phyloP scores from a whole-genome alignment of 2,888 invertebrate species.

The Rhodophaea formosa region DNA sequence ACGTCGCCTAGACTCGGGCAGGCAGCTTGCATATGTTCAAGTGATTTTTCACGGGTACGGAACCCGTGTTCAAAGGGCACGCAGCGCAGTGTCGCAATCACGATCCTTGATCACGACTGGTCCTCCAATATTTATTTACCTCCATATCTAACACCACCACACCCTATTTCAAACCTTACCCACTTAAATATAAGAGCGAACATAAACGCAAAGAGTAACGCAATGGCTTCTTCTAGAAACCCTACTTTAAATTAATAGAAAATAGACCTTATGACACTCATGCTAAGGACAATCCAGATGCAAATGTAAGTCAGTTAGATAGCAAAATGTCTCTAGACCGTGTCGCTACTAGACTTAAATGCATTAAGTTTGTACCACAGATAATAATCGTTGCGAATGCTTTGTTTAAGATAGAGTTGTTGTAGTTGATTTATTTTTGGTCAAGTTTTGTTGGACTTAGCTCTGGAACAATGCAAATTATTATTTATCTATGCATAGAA shows the following conservation, averaged over 20 bases:
- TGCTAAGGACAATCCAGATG: constrained; percentile 37
- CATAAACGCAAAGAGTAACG: constrained; percentile 31
- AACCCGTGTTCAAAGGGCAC: constrained; percentile 79
- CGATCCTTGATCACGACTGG: constrained; percentile 78
- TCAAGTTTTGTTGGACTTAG: constrained; percentile 68
- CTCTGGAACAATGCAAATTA: constrained; percentile 46
- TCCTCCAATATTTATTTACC: constrained; percentile 66
- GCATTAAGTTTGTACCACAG: constrained; percentile 79
- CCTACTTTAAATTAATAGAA: constrained; percentile 35
- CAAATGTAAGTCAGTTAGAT: constrained; percentile 45
- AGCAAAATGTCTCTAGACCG: constrained; percentile 74
- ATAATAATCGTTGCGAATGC: constrained; percentile 79
- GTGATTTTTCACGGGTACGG: constrained; percentile 80
- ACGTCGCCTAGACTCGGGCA: constrained; percentile 57
- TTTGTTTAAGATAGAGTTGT: constrained; percentile 79
- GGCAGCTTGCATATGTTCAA: constrained; percentile 76
- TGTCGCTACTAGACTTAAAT: constrained; percentile 79
- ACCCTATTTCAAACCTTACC: constrained; percentile 44
- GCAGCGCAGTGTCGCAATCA: constrained; percentile 78
- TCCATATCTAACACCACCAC: constrained; percentile 32
- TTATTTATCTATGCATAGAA: constrained; percentile 36
- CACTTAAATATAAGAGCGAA: constrained; percentile 35
- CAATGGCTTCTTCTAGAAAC: constrained; percentile 27
- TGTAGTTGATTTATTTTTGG: constrained; percentile 76
- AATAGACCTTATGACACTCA: constrained; percentile 41